Evolutionary conservation across 2,797 vertebrate genomes (phyloP), one percentile per base, ranked within the genome.

Genomic region (Cetoscarus ocellatus): DNA sequence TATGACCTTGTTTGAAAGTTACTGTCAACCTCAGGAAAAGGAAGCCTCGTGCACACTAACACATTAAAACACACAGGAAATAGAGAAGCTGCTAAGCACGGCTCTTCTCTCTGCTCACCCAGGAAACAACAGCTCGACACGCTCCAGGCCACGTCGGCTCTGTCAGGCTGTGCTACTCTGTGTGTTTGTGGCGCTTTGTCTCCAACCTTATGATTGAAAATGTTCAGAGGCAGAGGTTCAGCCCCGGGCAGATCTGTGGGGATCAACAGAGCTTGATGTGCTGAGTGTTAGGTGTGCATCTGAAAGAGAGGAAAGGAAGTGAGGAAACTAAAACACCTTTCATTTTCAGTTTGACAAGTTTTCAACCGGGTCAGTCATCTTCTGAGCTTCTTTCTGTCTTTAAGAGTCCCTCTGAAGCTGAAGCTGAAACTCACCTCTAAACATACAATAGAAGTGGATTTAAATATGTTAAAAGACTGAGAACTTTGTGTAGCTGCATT

Each of bases 21-120:
- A 64, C 78, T 88, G 87, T 91, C 86, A 87, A 80, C 69, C 44
- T 61, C 79, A 84, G 82, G 85, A 85, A 86, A 75, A 94, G 64
- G 91, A 94, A 79, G 6, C 72, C 27, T 27, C 82, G 61, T 61
- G 62, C 66, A 53, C 61, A 34, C 57, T 54, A 67, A 75, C 27
- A 27, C 27, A 27, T 27, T 53, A 68, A 82, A 85, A 78, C 74
- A 80, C 67, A 80, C 58, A 58, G 50, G 15, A 48, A 59, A 43
- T 27, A 61, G 50, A 71, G 48, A 72, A 77, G 56, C 50, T 82
- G 68, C 77, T 64, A 49, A 45, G 47, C 1, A 15, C 61, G 50
- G 70, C 65, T 67, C 63, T 67, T 58, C 53, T 83, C 51, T 82
- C 44, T 35, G 38, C 70, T 58, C 18, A 85, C 61, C 50, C 81